phyloP scores from a whole-genome alignment of 2,888 invertebrate species.

The Rotaria magnacalcarata region DNA sequence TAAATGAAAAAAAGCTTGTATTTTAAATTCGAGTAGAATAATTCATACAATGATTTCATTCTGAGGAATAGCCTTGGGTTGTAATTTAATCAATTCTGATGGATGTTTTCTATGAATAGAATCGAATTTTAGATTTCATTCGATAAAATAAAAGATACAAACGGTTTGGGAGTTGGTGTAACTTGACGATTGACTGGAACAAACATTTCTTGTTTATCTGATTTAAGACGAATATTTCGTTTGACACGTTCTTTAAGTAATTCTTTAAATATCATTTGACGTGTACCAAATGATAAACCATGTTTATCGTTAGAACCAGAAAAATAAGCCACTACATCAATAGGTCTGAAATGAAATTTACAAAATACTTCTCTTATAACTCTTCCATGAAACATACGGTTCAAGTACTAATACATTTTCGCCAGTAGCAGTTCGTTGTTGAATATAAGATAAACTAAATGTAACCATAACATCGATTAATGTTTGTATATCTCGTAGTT shows the following conservation, averaged over 20 bases:
- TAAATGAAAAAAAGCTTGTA: too few relatives aligned
- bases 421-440: constrained; percentile 74
- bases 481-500: constrained; percentile 68
- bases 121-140: not conserved
- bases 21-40: too few relatives aligned
- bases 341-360: not conserved
- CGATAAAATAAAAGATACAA: not conserved
- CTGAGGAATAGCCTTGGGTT: not conserved
- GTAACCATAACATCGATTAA: constrained; percentile 80
- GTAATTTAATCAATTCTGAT: not conserved
- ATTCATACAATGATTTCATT: not conserved
- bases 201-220: not conserved
- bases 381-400: constrained; percentile 62
- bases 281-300: not conserved
- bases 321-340: not conserved
- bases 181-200: not conserved
- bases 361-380: too few relatives aligned
- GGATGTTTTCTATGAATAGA: not conserved
- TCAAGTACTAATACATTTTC: constrained; percentile 71
- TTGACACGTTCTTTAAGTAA: not conserved
- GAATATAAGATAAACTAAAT: constrained; percentile 77
- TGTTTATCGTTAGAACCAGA: not conserved
- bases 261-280: constrained; percentile 25
- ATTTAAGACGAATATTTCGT: not conserved
- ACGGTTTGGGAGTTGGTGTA: not conserved